Evolutionary conservation across 2,113 vertebrate genomes (phyloP), one percentile per base, ranked within the genome.

Genomic region (Herpailurus yagouaroundi): DNA sequence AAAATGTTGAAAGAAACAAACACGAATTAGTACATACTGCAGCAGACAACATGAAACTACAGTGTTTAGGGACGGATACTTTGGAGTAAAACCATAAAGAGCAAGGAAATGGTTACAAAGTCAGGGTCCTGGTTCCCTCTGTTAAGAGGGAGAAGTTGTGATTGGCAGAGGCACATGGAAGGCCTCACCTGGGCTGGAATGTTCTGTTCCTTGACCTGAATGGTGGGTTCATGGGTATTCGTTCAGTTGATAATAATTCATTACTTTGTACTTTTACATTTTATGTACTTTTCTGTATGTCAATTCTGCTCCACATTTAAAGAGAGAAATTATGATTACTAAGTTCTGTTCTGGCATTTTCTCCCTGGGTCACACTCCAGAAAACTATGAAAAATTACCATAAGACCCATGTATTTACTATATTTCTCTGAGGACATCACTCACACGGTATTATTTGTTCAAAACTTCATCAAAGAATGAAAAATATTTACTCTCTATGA

Each of bases 391-490:
- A 48, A 93, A 95, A 68, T 8, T 38, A 23, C 79, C 33, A 0
- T 19, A 33, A 74, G 33, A 66, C 23, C 31, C 18, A 27, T 36
- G 33, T 5, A 60, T 68, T 68, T 94, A 95, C 21, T 52, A 66
- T 15, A 60, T 87, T 90, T 86, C 57, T 93, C 48, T 29, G 79
- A 89, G 64, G 41, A 38, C 21, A 52, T 38, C 60, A 90, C 13
- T 48, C 25, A 60, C 5, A 60, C 4, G n/a, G 7, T 33, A 83
- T 76, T 5, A 91, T 83, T 94, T 94, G 91, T 69, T 82, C 21
- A 57, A 89, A 85, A 33, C 31, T 92, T 92, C 68, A 60, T 36
- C 38, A 81, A 71, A 29, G 66, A 71, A 66, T 88, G 27, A 79
- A 19, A 83, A 84, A 91, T 50, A 87, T 7, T 85, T 45, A 14